Evolutionary conservation across 2,797 vertebrate species (phyloP), one percentile per base, ranked within the genome.

Genomic region (Mormyrus hasselquistii): DNA sequence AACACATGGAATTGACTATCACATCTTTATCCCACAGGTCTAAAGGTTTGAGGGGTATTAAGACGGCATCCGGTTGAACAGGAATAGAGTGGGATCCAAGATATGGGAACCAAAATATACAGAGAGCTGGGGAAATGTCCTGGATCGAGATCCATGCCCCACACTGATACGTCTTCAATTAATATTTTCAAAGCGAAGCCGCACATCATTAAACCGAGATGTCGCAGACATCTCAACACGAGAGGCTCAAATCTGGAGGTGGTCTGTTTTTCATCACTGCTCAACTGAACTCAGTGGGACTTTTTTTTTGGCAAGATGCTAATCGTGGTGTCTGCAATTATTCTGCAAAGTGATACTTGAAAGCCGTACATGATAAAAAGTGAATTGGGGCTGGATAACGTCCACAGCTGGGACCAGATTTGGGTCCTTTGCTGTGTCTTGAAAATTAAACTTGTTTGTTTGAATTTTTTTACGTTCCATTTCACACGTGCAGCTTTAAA

Each of bases 241-340:
- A 91, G 88, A 88, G 55, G 69, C 87, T 91, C 82, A 25, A 88
- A 89, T 91, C 89, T 87, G 76, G 34, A 90, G 84, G 38, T 4
- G 90, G 91, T 93, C 92, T 94, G 94, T 91, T 94, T 93, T 92
- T 90, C 44, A 92, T 94, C 91, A 91, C 86, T 0, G 82, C 88
- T 88, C 76, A 83, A 92, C 91, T 93, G 89, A 93, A 93, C 88
- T 89, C 50, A 90, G 92, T 92, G 91, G 16, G 38, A 88, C 65
- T 73, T 83, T 93, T 90, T 88, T 91, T 89, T 92, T 93, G 92
- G 90, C 91, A 69, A 84, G 79, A 29, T n/a, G 4, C 88, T 69
- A 41, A 90, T 88, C 87, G 86, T 91, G 55, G 91, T 90, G 91
- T 91, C 87, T 87, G 86, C 49, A 88, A 50, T 88, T 69, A 88